Evolutionary conservation across 2,113 vertebrate species (phyloP).

Genomic region (Myrmecophaga tridactyla): DNA sequence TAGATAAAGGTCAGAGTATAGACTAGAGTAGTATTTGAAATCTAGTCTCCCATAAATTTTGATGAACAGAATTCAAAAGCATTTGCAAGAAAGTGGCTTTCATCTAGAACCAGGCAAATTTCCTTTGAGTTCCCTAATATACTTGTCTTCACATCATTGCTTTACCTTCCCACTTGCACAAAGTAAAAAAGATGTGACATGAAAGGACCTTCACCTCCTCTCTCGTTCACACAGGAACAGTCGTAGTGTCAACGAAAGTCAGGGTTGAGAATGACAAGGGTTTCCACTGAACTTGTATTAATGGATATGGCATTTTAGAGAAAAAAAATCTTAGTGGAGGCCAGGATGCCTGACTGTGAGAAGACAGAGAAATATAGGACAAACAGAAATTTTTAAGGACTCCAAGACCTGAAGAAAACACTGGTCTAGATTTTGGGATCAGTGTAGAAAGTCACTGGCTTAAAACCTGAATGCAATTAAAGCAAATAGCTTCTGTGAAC

Average conservation of each 20-base stretch:
- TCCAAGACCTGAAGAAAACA: not conserved
- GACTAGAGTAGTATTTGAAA: conserved; percentile 53
- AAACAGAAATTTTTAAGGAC: not conserved
- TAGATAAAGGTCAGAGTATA: conserved; percentile 69
- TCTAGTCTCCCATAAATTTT: conserved; percentile 59
- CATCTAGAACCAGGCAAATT: not conserved
- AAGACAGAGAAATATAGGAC: not conserved
- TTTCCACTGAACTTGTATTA: not conserved
- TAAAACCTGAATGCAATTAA: not conserved
- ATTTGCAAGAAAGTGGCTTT: not conserved
- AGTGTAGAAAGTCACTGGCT: not conserved
- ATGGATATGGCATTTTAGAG: not conserved
- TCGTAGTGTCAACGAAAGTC: not conserved
- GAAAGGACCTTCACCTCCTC: not conserved
- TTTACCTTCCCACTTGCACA: not conserved
- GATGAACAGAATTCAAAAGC: conserved; percentile 56
- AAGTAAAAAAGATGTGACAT: not conserved
- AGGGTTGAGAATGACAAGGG: not conserved
- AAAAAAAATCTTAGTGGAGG: not conserved
- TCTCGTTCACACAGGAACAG: not conserved
- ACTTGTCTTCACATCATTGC: not conserved
- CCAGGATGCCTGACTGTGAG: not conserved
- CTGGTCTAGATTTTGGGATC: not conserved
- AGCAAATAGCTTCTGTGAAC: not conserved
- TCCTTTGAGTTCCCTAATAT: not conserved